A percentile compares a stretch with the other conserved stretches of the same genome.
Conservation (phyloP, 2,888 invertebrate species). For the Scotopteryx bipunctaria region DNA sequence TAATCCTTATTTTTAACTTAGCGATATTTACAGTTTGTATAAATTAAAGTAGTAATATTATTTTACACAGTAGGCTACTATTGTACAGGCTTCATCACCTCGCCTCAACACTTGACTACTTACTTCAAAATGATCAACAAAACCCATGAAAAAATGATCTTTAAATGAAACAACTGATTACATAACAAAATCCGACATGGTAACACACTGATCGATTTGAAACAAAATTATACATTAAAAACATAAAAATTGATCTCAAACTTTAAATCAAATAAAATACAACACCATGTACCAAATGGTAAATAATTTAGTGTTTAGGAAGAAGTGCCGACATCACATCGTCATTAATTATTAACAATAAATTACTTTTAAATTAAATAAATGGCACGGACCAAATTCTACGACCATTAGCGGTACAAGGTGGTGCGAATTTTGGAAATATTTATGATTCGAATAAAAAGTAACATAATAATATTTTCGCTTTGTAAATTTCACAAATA, state of each 20-base stretch:
- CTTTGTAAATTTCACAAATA: slow-evolving; percentile 53
- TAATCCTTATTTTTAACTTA: slow-evolving; percentile 77
- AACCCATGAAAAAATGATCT: slow-evolving; percentile 41
- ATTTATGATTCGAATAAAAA: slow-evolving; percentile 60
- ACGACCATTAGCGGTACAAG: slow-evolving; percentile 69
- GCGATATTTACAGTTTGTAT: slow-evolving; percentile 81
- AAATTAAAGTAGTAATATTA: slow-evolving; percentile 79
- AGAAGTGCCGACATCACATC: slow-evolving; percentile 62
- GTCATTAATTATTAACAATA: slow-evolving; percentile 57
- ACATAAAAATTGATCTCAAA: slow-evolving; percentile 61
- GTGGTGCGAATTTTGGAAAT: slow-evolving; percentile 60
- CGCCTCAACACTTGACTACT: slow-evolving; percentile 73
- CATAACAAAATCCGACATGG: slow-evolving; percentile 54
- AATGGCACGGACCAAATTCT: slow-evolving; percentile 80
- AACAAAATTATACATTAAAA: slow-evolving; percentile 49
- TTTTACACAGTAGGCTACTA: slow-evolving; percentile 75
- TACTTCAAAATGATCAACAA: slow-evolving; percentile 51
- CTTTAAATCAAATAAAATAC: slow-evolving; percentile 61
- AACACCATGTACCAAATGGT: slow-evolving; percentile 78
- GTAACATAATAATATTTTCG: slow-evolving; percentile 45
- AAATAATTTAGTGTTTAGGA: slow-evolving; percentile 69
- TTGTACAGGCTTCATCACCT: slow-evolving; percentile 72
- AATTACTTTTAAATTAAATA: slow-evolving; percentile 79
- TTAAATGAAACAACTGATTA: slow-evolving; percentile 46
- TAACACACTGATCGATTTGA: slow-evolving; percentile 67